Conservation (phyloP, 2,113 vertebrate genomes). For the Noctilio leporinus region DNA sequence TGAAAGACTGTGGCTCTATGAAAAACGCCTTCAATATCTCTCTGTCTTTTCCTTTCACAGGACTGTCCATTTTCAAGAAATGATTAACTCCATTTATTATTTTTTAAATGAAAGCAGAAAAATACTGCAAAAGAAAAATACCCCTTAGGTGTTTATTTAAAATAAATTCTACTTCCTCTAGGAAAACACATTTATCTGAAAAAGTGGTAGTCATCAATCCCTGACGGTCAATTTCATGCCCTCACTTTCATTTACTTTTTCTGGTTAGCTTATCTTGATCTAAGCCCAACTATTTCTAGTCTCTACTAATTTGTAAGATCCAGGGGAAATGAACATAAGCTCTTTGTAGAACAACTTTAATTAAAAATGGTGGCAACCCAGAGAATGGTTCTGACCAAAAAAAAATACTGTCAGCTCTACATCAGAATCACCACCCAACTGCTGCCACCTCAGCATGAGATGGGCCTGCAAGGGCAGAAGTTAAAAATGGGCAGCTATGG, state of each 20-base stretch:
- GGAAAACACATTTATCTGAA: neutral
- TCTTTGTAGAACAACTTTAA: neutral
- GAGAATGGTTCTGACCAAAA: neutral
- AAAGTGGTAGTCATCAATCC: neutral
- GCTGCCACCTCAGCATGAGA: neutral
- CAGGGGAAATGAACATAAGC: neutral
- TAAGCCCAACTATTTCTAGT: neutral
- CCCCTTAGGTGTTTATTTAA: neutral
- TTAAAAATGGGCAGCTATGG: neutral
- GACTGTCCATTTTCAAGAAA: neutral
- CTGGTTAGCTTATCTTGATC: neutral
- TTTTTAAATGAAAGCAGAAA: neutral
- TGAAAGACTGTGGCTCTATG: neutral
- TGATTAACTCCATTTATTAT: neutral
- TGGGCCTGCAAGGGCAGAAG: neutral
- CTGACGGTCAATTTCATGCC: neutral
- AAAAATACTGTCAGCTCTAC: neutral
- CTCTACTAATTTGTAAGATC: neutral
- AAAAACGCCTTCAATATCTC: neutral
- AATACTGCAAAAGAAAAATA: neutral
- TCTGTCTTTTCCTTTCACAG: neutral
- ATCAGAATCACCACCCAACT: neutral
- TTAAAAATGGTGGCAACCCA: neutral
- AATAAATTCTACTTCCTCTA: neutral
- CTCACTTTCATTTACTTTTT: neutral